phyloP scores from a whole-genome alignment of 2,113 vertebrate species.

The Excalfactoria chinensis region DNA sequence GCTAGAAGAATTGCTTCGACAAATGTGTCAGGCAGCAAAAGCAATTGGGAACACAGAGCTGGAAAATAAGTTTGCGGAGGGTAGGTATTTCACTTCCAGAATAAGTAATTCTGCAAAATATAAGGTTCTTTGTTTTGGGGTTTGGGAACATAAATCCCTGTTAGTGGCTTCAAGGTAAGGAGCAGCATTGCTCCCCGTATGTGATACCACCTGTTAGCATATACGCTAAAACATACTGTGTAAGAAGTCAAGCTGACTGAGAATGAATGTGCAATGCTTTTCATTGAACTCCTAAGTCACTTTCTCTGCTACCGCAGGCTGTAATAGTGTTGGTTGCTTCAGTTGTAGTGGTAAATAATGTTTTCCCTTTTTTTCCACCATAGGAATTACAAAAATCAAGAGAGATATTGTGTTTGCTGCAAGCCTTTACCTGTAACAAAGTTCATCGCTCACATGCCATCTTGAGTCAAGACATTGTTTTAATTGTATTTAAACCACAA shows the following conservation, averaged over 20 bases:
- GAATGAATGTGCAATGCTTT: neutral
- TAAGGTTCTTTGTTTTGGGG: too few relatives aligned
- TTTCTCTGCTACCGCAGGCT: neutral
- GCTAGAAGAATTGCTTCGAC: conserved; percentile 92
- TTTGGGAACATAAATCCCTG: neutral
- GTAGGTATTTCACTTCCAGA: conserved; percentile 71
- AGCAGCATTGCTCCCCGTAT: neutral
- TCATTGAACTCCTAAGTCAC: neutral
- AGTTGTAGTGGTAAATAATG: neutral
- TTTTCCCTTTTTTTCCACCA: neutral
- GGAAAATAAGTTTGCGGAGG: conserved; percentile 98
- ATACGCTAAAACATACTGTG: too few relatives aligned
- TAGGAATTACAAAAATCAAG: conserved; percentile 98
- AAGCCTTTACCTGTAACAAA: conserved; percentile 91
- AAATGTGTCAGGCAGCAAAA: conserved; percentile 98
- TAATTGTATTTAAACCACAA: conserved; percentile 73
- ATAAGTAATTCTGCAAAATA: neutral
- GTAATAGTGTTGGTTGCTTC: neutral
- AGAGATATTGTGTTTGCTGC: conserved; percentile 98
- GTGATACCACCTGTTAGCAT: too few relatives aligned
- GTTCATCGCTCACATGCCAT: neutral
- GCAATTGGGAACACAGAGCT: conserved; percentile 98
- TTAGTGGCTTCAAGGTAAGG: neutral
- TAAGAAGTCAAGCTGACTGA: neutral
- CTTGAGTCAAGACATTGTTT: conserved; percentile 62